Conservation (phyloP, 2,888 invertebrate genomes). For the Coelinius sp. region DNA sequence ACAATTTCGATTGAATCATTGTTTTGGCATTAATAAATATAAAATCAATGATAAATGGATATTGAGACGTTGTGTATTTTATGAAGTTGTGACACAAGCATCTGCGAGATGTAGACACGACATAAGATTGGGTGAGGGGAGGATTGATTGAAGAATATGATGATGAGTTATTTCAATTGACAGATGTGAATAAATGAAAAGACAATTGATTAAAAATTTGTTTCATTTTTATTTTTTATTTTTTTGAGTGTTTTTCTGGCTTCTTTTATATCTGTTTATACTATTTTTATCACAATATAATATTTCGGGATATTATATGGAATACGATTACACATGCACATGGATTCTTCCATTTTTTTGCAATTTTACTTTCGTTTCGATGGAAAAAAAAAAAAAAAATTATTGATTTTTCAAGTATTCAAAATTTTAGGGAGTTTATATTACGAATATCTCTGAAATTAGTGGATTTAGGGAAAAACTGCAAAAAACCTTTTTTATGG, state of each 20-base stretch:
- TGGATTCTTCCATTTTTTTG: constrained; percentile 16
- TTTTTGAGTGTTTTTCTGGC: neutral
- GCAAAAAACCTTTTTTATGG: too few relatives aligned
- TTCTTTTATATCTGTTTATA: constrained; percentile 7
- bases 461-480: too few relatives aligned
- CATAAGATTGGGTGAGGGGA: constrained; percentile 45
- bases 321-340: constrained; percentile 57
- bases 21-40: constrained; percentile 43
- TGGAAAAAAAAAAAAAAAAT: neutral
- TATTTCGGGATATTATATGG: constrained; percentile 55
- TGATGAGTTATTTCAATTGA: neutral
- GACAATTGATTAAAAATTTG: constrained; percentile 36
- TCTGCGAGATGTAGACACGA: constrained; percentile 50
- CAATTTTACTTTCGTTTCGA: neutral
- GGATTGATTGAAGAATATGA: neutral
- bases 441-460: neutral
- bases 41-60: constrained; percentile 50
- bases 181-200: constrained; percentile 38
- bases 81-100: constrained; percentile 58
- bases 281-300: constrained; percentile 63
- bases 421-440: too few relatives aligned
- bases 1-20: constrained; percentile 12
- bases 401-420: neutral
- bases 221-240: constrained; percentile 26
- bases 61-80: constrained; percentile 54